Base-by-base conservation (phyloP, 2,113 vertebrate genomes). In the Poicephalus gulielmi region DNA sequence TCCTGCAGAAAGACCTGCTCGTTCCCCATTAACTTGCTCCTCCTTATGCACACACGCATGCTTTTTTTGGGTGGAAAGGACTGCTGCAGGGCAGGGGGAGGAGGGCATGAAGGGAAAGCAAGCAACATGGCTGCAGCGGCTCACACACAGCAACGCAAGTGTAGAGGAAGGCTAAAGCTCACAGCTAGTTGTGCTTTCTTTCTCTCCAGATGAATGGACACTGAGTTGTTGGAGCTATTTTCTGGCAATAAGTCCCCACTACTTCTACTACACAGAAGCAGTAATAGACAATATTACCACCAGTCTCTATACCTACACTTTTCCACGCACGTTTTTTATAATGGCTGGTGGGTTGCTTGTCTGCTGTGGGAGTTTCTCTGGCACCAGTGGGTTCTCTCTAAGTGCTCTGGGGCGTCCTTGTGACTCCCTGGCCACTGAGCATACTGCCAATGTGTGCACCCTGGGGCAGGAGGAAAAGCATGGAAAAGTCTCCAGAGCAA, bases 381-480 rank as follows among this genome's bases (percentile, higher is more conserved):
- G 84, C 81, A 96, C 47, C 74, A 83, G 76, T 31, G 52, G 28
- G 62, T 53, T 66, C 59, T 59, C 83, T 83, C 87, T 92, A 92
- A n/a, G 63, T 4, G 12, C 66, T 86, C 83, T 37, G 1, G 93
- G 89, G 52, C 63, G 39, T 39, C 23, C 28, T 50, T 25, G 3
- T 9, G 8, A 86, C 90, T 97, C 70, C 95, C 76, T 6, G 7
- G 67, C 25, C 80, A 46, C 70, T 70, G 17, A 91, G 50, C 47
- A 22, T 22, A 24, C 57, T 59, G 57, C 63, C 73, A 96, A 37
- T 53, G 5, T 35, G 50, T 87, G 71, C 35, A 62, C 85, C 75
- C 64, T 68, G 78, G 67, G 27, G 67, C 15, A 80, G 77, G 88
- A 91, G 77, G 44, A 73, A 96, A 83, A 96, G 53, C 88, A 81